Evolutionary conservation across 2,888 invertebrate species (phyloP).

Genomic region (Papilio protenor): DNA sequence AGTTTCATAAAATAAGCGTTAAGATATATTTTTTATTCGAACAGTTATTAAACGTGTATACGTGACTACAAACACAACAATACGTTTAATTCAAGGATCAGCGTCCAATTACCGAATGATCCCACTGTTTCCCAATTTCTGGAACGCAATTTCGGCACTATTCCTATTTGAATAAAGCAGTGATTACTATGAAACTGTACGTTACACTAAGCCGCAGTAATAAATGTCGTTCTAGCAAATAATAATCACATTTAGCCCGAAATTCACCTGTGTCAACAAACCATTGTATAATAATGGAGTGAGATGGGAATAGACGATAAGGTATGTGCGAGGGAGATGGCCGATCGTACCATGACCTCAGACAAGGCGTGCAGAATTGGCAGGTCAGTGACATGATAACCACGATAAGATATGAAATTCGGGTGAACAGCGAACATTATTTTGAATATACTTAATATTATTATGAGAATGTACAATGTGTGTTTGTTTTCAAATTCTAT

Average conservation of each 20-base stretch:
- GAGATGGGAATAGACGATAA: conserved; percentile 49
- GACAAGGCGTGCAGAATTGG: conserved; percentile 63
- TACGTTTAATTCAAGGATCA: conserved; percentile 24
- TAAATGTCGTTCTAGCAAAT: conserved; percentile 43
- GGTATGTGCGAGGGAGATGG: conserved; percentile 44
- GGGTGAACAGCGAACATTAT: conserved; percentile 45
- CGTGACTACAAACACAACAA: conserved; percentile 10
- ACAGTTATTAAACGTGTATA: background rate
- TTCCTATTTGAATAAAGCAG: background rate
- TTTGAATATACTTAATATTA: background rate
- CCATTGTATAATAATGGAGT: conserved; percentile 50
- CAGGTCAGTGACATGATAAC: conserved; percentile 69
- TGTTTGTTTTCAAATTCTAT: too few species aligned
- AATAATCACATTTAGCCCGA: conserved; percentile 46
- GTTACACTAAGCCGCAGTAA: conserved; percentile 29
- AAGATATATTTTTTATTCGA: background rate
- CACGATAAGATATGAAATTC: conserved; percentile 60
- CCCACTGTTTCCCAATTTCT: background rate
- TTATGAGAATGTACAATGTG: background rate
- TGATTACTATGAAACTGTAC: background rate
- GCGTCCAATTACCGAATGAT: conserved; percentile 21
- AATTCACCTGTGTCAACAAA: conserved; percentile 54
- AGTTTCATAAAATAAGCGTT: background rate
- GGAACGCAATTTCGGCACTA: conserved; percentile 3
- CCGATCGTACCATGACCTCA: conserved; percentile 70